A percentile compares a stretch with the other conserved stretches of the same genome.
These are phyloP conservation scores for Sisyra nigra DNA, from an alignment of 2,888 invertebrate genomes.

Conservation along the genomic window DNA sequence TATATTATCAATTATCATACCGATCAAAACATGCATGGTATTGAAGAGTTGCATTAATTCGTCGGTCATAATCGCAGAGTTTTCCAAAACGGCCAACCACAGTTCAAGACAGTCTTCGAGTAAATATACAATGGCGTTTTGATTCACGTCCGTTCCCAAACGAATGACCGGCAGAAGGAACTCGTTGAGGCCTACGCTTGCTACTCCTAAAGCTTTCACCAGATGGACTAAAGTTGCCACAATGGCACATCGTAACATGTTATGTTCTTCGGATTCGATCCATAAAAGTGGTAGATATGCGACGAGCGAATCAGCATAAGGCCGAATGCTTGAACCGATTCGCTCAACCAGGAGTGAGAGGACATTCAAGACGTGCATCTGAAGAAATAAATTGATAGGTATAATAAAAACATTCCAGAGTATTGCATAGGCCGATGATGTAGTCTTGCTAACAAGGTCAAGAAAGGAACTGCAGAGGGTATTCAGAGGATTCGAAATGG, in stretches of 20 bases:
- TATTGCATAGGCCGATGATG: too few species aligned
- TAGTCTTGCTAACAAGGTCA: too few species aligned
- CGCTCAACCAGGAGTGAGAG: slow-evolving; percentile 81
- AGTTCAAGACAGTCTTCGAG: slow-evolving; percentile 84
- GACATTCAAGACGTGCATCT: slow-evolving; percentile 83
- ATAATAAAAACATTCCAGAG: background rate
- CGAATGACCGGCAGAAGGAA: slow-evolving; percentile 53
- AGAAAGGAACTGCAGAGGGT: too few species aligned
- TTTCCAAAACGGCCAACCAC: slow-evolving; percentile 74
- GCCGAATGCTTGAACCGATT: slow-evolving; percentile 57
- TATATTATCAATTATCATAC: too few species aligned
- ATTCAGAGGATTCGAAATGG: too few species aligned
- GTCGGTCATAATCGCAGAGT: slow-evolving; percentile 45
- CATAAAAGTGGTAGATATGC: slow-evolving; percentile 77
- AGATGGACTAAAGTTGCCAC: slow-evolving; percentile 74
- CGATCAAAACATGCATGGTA: slow-evolving; percentile 57
- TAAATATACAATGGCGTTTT: slow-evolving; percentile 74
- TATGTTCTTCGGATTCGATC: slow-evolving; percentile 73
- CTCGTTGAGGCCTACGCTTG: slow-evolving; percentile 38
- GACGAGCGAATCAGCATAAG: slow-evolving; percentile 52
- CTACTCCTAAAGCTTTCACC: slow-evolving; percentile 54
- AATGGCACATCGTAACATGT: slow-evolving; percentile 83
- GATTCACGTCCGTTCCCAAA: slow-evolving; percentile 59
- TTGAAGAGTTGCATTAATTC: slow-evolving; percentile 55
- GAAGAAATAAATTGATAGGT: slow-evolving; percentile 15